Conservation (phyloP, 2,113 vertebrate genomes). For the Progne subis region DNA sequence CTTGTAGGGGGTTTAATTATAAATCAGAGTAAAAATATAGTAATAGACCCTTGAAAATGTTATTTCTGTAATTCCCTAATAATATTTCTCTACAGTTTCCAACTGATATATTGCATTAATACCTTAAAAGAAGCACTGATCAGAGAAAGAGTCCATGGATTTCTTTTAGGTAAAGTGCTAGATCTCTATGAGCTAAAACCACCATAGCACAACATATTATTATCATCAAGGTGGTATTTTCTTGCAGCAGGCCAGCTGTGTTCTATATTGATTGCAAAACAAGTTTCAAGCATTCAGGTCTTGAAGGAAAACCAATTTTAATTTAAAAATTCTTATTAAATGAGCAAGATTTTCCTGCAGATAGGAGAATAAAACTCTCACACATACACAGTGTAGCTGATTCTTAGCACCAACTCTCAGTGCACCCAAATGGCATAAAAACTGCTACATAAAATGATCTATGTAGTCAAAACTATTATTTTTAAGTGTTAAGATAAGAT, state of each 20-base stretch:
- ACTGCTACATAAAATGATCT: background rate
- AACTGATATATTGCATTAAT: constrained; percentile 48
- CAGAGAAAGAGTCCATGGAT: background rate
- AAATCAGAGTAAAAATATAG: background rate
- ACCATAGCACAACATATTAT: background rate
- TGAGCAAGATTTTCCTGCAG: background rate
- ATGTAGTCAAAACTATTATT: background rate
- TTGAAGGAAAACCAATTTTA: background rate
- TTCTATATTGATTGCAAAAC: background rate
- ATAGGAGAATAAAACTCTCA: background rate
- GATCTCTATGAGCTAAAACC: background rate
- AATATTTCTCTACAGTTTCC: constrained; percentile 23
- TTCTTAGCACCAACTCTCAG: background rate
- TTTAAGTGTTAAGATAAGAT: background rate
- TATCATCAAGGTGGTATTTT: background rate
- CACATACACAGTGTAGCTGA: background rate
- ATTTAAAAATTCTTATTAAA: background rate
- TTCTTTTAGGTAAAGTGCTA: background rate
- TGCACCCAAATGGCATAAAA: background rate
- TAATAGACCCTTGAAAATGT: constrained; percentile 35
- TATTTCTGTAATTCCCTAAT: constrained; percentile 59
- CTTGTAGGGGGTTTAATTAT: background rate
- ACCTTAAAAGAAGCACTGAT: constrained; percentile 34
- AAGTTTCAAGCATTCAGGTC: background rate
- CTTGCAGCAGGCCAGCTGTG: background rate